Evolutionary conservation across 2,888 invertebrate genomes (phyloP).

Genomic region (Geophilus truncorum): DNA sequence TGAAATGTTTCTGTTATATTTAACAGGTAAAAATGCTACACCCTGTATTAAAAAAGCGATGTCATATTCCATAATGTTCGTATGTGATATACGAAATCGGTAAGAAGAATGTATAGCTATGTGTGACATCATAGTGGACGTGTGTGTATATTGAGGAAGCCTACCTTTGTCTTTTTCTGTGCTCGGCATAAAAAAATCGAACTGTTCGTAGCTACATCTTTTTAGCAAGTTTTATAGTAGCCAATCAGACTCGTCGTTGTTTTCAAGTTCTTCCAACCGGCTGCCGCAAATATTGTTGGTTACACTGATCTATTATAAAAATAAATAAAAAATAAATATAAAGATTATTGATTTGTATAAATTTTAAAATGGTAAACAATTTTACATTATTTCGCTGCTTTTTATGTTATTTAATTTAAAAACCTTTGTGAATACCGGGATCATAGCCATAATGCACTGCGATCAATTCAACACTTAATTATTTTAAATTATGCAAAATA

Average conservation of each 20-base stretch:
- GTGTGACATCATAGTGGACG: background rate
- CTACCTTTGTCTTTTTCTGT: slow-evolving; percentile 17
- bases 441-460: background rate
- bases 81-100: background rate
- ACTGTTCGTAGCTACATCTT: background rate
- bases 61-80: background rate
- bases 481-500: background rate
- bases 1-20: background rate
- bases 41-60: background rate
- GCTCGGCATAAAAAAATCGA: background rate
- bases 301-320: background rate
- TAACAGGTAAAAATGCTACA: background rate
- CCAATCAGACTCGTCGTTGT: slow-evolving; percentile 10
- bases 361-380: too few relatives aligned
- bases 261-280: background rate
- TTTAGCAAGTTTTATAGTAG: slow-evolving; percentile 2
- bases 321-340: background rate
- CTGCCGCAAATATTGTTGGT: background rate
- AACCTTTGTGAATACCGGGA: background rate
- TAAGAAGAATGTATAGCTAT: background rate
- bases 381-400: background rate
- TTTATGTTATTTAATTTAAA: background rate
- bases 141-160: background rate
- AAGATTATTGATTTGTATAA: too few relatives aligned
- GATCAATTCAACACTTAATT: background rate